phyloP scores from a whole-genome alignment of 2,797 vertebrate genomes.

The Acipenser transmontanus region DNA sequence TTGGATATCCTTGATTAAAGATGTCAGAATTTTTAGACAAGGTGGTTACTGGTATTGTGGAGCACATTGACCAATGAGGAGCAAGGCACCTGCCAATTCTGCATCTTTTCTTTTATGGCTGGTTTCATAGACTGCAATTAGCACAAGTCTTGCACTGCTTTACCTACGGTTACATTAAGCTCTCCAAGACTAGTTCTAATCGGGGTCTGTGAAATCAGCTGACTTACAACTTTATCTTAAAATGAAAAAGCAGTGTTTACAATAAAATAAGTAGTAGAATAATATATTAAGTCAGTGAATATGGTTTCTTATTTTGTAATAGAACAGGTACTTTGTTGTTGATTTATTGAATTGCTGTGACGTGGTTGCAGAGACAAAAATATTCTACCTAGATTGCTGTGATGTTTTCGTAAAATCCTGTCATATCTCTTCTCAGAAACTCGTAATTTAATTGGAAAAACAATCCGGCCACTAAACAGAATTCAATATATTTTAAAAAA shows the following conservation, averaged over 20 bases:
- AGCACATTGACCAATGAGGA: constrained; percentile 41
- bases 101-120: constrained; percentile 3
- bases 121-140: too few relatives aligned
- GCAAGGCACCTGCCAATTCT: constrained; percentile 35
- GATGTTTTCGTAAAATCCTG: constrained; percentile 31
- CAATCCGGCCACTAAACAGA: constrained; percentile 31
- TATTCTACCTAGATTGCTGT: constrained; percentile 64
- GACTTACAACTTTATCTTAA: constrained; percentile 46
- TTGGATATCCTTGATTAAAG: constrained; percentile 24
- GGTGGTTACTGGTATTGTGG: neutral
- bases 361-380: constrained; percentile 41
- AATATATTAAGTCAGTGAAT: constrained; percentile 60
- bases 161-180: too few relatives aligned
- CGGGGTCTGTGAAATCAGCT: constrained; percentile 21
- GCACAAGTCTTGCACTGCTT: too few relatives aligned
- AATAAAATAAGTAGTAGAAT: constrained; percentile 45
- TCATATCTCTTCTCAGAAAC: constrained; percentile 37
- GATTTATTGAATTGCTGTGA: constrained; percentile 39
- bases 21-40: constrained; percentile 20
- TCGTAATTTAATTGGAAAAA: constrained; percentile 45
- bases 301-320: constrained; percentile 45
- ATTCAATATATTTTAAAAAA: constrained; percentile 64
- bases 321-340: constrained; percentile 45
- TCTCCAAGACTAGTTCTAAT: too few relatives aligned
- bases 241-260: constrained; percentile 63